These are phyloP conservation scores for Teleopsis dalmanni DNA, from an alignment of 1,140 invertebrate species.

Conservation along the genomic window DNA sequence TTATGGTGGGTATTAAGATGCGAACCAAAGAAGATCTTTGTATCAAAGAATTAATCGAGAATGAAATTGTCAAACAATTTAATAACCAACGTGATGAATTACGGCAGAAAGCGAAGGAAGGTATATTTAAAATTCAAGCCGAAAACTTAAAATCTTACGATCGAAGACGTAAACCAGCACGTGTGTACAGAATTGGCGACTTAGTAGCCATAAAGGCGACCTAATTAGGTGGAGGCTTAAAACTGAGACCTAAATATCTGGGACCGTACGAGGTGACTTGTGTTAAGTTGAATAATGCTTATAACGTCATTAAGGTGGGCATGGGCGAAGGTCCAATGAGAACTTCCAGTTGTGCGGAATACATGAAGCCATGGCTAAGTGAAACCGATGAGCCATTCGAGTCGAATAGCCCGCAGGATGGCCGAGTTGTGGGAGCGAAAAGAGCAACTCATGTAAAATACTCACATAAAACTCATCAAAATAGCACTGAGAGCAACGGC, in stretches of 20 bases:
- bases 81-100: conserved; percentile 12
- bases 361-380: conserved; percentile 1
- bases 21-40: conserved; percentile 14
- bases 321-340: not conserved
- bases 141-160: conserved; percentile 34
- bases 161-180: conserved; percentile 20
- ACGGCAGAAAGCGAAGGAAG: conserved; percentile 17
- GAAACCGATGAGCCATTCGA: not conserved
- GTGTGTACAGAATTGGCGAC: conserved; percentile 29
- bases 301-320: conserved; percentile 3
- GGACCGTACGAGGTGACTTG: conserved; percentile 33
- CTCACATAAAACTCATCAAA: too few species aligned
- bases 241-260: conserved; percentile 36
- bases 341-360: conserved; percentile 2
- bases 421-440: not conserved
- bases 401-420: too few species aligned
- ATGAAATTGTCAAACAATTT: conserved; percentile 21
- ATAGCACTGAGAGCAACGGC: too few species aligned
- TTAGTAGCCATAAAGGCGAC: conserved; percentile 40
- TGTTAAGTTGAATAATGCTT: conserved; percentile 23
- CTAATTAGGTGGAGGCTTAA: conserved; percentile 30
- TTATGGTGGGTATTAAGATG: conserved; percentile 1
- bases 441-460: too few species aligned
- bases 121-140: conserved; percentile 31
- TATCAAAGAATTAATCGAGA: conserved; percentile 19